phyloP scores from a whole-genome alignment of 1,140 invertebrate species.

The Caenorhabditis remanei region DNA sequence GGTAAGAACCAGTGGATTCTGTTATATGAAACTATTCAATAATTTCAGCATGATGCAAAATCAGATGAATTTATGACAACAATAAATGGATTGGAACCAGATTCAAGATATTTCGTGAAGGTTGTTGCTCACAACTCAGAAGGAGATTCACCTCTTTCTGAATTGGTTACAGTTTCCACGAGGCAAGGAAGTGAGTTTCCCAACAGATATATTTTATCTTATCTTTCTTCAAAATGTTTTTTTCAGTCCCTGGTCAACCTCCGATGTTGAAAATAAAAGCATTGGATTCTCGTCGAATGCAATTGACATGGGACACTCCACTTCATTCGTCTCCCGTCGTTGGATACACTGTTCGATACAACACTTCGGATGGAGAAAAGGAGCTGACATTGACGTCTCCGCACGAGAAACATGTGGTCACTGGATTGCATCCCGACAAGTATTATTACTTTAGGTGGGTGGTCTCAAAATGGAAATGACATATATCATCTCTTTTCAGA shows the following conservation, averaged over 20 bases:
- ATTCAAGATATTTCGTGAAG: slow-evolving; percentile 78
- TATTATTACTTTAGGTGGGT: slow-evolving; percentile 67
- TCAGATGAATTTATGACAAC: slow-evolving; percentile 92
- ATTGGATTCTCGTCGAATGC: slow-evolving; percentile 63
- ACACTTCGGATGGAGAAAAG: slow-evolving; percentile 58
- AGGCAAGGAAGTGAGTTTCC: slow-evolving; percentile 66
- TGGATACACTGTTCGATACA: slow-evolving; percentile 66
- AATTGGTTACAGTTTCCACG: slow-evolving; percentile 67
- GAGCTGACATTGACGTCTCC: slow-evolving; percentile 67
- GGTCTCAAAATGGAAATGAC: background rate
- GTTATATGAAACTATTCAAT: background rate
- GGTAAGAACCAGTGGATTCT: slow-evolving; percentile 45
- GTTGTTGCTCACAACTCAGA: slow-evolving; percentile 78
- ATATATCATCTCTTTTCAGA: slow-evolving; percentile 48
- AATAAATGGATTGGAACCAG: slow-evolving; percentile 80
- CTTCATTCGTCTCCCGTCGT: slow-evolving; percentile 62
- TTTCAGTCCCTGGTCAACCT: slow-evolving; percentile 69
- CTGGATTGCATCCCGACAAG: slow-evolving; percentile 65
- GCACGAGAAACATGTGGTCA: slow-evolving; percentile 67
- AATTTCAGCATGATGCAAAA: slow-evolving; percentile 82
- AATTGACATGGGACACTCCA: slow-evolving; percentile 68
- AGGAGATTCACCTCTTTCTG: slow-evolving; percentile 78
- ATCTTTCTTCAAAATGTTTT: background rate
- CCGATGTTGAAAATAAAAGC: slow-evolving; percentile 54
- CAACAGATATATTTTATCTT: background rate